Evolutionary conservation across 2,888 invertebrate species (phyloP).

Genomic region (Caenorhabditis uteleia): DNA sequence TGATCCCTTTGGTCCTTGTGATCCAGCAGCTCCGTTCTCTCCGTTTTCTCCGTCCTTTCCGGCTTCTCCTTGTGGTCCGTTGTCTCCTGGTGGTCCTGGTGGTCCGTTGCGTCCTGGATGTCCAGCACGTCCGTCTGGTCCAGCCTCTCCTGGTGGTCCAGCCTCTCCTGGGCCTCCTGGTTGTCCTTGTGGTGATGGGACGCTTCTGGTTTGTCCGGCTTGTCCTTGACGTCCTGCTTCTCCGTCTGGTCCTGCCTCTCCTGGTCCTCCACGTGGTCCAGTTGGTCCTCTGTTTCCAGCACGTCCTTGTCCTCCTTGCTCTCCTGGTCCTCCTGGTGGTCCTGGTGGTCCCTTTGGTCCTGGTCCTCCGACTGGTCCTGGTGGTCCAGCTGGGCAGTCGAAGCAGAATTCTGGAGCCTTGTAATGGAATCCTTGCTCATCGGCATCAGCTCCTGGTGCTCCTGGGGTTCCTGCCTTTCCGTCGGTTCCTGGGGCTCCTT

Average conservation of each 20-base stretch:
- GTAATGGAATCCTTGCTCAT: constrained; percentile 37
- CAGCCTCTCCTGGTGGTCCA: constrained; percentile 48
- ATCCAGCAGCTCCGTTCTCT: constrained; percentile 44
- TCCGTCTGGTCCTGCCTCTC: constrained; percentile 50
- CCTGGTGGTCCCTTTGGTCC: constrained; percentile 55
- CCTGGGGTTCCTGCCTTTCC: constrained; percentile 38
- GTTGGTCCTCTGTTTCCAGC: constrained; percentile 43
- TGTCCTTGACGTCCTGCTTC: constrained; percentile 45
- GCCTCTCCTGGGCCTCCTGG: constrained; percentile 48
- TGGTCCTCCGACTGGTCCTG: constrained; percentile 51
- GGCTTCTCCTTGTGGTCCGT: constrained; percentile 46
- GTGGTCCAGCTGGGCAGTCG: constrained; percentile 45
- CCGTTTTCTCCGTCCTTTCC: constrained; percentile 50
- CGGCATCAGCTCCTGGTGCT: constrained; percentile 42
- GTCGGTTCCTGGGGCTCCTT: constrained; percentile 38
- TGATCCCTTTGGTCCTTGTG: constrained; percentile 41
- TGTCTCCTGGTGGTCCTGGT: constrained; percentile 48
- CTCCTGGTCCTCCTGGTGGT: constrained; percentile 45
- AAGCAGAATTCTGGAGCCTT: constrained; percentile 36
- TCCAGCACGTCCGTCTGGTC: constrained; percentile 51
- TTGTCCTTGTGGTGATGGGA: constrained; percentile 45
- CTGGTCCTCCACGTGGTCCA: constrained; percentile 45
- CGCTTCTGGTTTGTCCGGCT: constrained; percentile 38
- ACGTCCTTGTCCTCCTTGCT: constrained; percentile 36
- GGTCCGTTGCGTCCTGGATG: constrained; percentile 49